Evolutionary conservation across 2,888 invertebrate genomes (phyloP).

Genomic region (Tenodera sinensis): DNA sequence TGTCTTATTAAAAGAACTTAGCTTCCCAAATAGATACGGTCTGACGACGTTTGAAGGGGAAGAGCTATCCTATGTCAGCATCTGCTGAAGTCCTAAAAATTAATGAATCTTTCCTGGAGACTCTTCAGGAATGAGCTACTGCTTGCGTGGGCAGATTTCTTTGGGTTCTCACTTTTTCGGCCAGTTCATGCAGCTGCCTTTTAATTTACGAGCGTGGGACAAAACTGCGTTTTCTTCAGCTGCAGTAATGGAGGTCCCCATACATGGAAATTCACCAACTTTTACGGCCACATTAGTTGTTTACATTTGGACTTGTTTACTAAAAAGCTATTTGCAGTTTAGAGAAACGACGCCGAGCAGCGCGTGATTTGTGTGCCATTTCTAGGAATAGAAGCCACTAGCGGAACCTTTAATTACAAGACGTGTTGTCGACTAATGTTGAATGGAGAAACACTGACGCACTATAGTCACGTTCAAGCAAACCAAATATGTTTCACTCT

Average conservation of each 20-base stretch:
- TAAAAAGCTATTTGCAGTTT: background rate
- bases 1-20: no score
- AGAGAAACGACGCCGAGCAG: background rate
- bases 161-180: background rate
- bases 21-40: no score
- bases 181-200: background rate
- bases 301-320: background rate
- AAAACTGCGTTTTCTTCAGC: background rate
- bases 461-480: background rate
- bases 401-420: background rate
- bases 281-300: background rate
- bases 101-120: no score
- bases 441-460: background rate
- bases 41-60: no score
- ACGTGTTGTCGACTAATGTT: background rate
- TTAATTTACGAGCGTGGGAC: background rate
- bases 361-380: background rate
- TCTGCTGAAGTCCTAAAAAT: no score
- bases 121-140: no score
- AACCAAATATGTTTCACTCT: background rate
- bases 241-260: background rate
- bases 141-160: no score
- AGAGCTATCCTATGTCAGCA: no score
- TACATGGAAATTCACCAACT: background rate
- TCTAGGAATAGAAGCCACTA: background rate